Base-by-base conservation (phyloP, 2,113 vertebrate species). In the Pelecanus crispus region DNA sequence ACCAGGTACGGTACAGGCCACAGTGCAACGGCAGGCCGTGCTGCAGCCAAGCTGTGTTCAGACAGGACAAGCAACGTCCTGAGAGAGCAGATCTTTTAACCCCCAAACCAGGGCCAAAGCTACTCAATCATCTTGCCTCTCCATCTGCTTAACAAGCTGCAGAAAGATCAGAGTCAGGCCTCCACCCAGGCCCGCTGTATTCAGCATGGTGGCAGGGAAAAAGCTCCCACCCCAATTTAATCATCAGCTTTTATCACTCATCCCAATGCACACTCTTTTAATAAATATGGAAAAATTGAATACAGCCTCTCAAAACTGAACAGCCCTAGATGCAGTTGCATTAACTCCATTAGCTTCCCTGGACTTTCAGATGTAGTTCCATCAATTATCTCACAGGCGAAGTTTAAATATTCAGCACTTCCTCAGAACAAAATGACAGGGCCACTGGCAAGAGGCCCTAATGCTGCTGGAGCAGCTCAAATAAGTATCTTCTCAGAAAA, bases 401-500 rank as follows among this genome's bases (percentile, higher is more conserved):
- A 53, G 82, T 79, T 83, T 42, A 87, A 94, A 86, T 71, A 93
- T 70, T 94, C 88, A 87, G 94, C 71, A 77, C 44, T 52, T 90
- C 49, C 50, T 38, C 56, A 10, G 24, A 77, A 75, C 50, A 63
- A 42, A 59, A 8, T 4, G 14, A 77, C 20, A 31, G 81, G 70
- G 52, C 49, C 11, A 5, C 9, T 68, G 65, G 42, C 44, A 52
- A 91, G 81, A 74, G 67, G 55, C 71, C 24, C 70, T 36, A 28
- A 55, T 5, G 59, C 38, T 11, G 3, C 83, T 59, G 62, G 55
- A 90, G 68, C 71, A 81, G 83, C 90, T 84, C 56, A 50, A 74
- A 86, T 34, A 34, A 66, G 12, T 19, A 63, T 26, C 84, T 79
- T 52, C 29, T 52, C 70, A 18, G 14, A 42, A 2, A 4, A 19